Conservation (phyloP, 2,888 invertebrate species). For the Allophyes oxyacanthae region DNA sequence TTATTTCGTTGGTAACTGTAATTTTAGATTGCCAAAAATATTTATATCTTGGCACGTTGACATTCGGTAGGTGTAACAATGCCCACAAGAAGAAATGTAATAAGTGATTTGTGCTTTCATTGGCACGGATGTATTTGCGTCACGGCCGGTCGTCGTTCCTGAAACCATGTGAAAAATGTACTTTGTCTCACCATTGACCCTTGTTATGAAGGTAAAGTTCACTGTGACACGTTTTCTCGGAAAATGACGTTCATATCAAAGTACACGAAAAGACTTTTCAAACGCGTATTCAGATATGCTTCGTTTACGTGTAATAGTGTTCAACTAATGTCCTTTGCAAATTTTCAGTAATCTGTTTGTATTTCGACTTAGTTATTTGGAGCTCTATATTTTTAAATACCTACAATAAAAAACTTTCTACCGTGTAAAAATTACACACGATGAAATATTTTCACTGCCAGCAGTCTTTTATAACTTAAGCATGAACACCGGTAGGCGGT, state of each 20-base stretch:
- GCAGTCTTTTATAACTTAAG: too few relatives aligned
- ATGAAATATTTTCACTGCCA: too few relatives aligned
- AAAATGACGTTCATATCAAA: conserved; percentile 11
- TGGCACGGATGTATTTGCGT: conserved; percentile 70
- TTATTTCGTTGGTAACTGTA: conserved; percentile 60
- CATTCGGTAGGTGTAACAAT: conserved; percentile 59
- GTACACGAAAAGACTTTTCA: neutral
- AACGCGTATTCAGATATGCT: neutral
- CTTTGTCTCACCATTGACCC: conserved; percentile 71
- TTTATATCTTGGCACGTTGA: conserved; percentile 71
- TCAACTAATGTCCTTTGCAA: too few relatives aligned
- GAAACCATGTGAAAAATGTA: conserved; percentile 68
- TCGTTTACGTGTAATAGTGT: too few relatives aligned
- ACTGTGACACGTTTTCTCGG: conserved; percentile 50
- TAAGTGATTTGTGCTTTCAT: conserved; percentile 64
- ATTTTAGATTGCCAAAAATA: conserved; percentile 61
- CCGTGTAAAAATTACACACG: too few relatives aligned
- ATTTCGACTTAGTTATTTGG: too few relatives aligned
- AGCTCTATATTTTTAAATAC: too few relatives aligned
- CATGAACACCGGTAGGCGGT: too few relatives aligned
- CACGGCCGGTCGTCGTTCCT: conserved; percentile 80
- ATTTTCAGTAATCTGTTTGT: too few relatives aligned
- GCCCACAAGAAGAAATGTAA: conserved; percentile 56
- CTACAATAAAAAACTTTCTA: too few relatives aligned
- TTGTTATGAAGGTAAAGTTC: conserved; percentile 65